Base-by-base conservation (phyloP, 2,888 invertebrate genomes). In the Diarsia brunnea region DNA sequence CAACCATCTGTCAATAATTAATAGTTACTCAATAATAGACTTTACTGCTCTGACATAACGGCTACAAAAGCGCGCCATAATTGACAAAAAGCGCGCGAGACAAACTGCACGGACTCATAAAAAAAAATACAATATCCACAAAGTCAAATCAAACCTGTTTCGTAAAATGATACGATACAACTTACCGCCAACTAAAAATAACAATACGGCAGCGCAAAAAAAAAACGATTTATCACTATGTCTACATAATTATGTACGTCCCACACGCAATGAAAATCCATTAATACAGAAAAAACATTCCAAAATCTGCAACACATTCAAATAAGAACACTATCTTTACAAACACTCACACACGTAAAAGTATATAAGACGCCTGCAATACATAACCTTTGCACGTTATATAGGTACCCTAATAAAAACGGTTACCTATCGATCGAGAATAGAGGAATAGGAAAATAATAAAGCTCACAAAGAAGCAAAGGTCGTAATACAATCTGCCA, bases 361-460 rank as follows among this genome's bases (percentile, higher is more conserved):
- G 79, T 87, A 84, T 82, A 85, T 79, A 87, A 69, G 84, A 86
- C 89, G 79, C 89, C 87, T 91, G 79, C 90, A 73, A 76, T 88
- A 90, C 65, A 89, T 90, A 90, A 86, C 76, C 79, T 76, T 77
- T 79, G 73, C 86, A 88, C 85, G 81, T 83, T 87, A 86, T 78
- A 84, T n/a, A n/a, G n/a, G n/a, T 87, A 87, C 82, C 79, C 78
- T n/a, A n/a, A n/a, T 81, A 84, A 86, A 89, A 63, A 88, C 88
- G 88, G 87, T 83, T 89, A 91, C n/a, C n/a, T n/a, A n/a, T 90
- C 86, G 93, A 94, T 93, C 91, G 86, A 89, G 87, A 90, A 69
- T 61, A 84, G 21, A 78, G 72, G 86, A 86, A 75, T 78, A 88
- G 47, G 77, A 86, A 84, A 84, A 81, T 80, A 89, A 89, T 90